These are phyloP conservation scores for Heterodera schachtii DNA, from an alignment of 1,140 invertebrate genomes.

Conservation along the genomic window DNA sequence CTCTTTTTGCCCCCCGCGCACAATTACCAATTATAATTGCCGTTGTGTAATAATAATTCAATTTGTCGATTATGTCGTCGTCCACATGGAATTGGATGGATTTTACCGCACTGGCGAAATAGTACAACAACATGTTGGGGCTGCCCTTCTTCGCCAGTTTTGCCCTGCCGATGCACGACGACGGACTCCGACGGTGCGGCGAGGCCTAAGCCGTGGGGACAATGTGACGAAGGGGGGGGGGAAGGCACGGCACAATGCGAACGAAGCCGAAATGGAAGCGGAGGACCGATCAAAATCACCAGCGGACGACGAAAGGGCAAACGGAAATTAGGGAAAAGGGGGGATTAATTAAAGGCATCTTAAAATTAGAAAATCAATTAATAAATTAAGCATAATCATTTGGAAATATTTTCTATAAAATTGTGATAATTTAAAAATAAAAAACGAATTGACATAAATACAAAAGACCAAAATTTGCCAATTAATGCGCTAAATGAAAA, in stretches of 20 bases:
- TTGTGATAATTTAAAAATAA: no score
- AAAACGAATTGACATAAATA: no score
- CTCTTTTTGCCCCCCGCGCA: no score
- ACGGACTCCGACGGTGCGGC: background rate
- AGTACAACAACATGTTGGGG: conserved; percentile 26
- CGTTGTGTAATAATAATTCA: conserved; percentile 66
- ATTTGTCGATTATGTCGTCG: conserved; percentile 66
- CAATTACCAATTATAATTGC: conserved; percentile 62
- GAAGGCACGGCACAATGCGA: no score
- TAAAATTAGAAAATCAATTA: no score
- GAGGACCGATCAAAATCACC: background rate
- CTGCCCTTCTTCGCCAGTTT: conserved; percentile 22
- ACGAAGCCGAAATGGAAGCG: background rate
- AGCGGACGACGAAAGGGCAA: no score
- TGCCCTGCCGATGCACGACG: background rate
- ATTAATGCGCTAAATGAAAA: no score
- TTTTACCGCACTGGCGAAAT: conserved; percentile 58
- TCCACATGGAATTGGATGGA: conserved; percentile 65
- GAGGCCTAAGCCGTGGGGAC: background rate
- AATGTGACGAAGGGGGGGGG: background rate
- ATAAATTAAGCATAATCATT: no score
- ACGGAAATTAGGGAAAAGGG: no score
- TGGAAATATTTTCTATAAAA: no score
- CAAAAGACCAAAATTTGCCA: no score
- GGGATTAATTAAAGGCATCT: no score